phyloP scores from a whole-genome alignment of 2,113 vertebrate genomes.

The Pseudolaguvia tuberculata region DNA sequence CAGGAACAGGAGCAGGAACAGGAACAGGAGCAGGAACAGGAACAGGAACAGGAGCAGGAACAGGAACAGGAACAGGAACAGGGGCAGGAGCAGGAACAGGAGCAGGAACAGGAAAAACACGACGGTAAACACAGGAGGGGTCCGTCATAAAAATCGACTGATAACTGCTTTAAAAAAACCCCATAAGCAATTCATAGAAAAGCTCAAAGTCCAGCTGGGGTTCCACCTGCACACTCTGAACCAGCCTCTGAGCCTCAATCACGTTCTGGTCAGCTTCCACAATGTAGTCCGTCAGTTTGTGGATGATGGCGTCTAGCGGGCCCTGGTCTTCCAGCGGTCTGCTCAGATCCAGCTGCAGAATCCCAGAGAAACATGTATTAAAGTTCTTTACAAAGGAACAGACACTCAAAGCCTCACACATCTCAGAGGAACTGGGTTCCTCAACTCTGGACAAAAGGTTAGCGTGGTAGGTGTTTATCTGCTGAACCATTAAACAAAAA shows the following conservation, averaged over 20 bases:
- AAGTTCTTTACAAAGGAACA: neutral
- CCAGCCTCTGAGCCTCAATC: constrained; percentile 83
- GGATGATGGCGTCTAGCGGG: constrained; percentile 95
- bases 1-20: no score
- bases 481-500: no score
- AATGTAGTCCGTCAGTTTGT: constrained; percentile 96
- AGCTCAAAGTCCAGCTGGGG: neutral
- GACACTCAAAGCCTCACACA: neutral
- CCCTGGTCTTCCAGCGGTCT: constrained; percentile 93
- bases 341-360: constrained; percentile 82
- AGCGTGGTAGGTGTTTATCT: neutral
- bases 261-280: constrained; percentile 97
- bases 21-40: no score
- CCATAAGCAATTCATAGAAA: neutral
- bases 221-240: constrained; percentile 90
- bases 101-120: no score
- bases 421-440: neutral
- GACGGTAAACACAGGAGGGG: constrained; percentile 4
- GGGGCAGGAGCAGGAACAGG: no score
- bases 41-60: no score
- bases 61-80: no score
- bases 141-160: neutral
- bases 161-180: neutral
- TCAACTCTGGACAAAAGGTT: no score
- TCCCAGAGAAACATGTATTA: constrained; percentile 10